phyloP scores from a whole-genome alignment of 1,140 invertebrate genomes.

The Zelostemma sp. region DNA sequence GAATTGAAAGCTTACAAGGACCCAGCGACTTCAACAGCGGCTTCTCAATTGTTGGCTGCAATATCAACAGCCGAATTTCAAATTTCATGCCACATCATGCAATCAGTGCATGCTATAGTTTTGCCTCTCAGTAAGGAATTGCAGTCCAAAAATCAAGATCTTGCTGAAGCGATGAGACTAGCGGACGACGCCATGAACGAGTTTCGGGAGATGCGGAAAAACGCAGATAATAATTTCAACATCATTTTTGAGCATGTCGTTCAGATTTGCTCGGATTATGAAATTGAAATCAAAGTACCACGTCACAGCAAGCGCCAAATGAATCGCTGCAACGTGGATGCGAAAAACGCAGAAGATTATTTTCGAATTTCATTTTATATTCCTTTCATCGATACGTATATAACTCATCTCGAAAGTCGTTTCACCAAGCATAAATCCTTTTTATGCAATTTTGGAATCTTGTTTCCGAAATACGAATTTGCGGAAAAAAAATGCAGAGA shows the following conservation, averaged over 20 bases:
- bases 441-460: not conserved
- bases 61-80: not conserved
- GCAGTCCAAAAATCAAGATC: not conserved
- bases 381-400: not conserved
- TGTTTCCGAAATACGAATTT: not conserved
- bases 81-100: not conserved
- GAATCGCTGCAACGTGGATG: not conserved
- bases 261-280: no score
- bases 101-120: not conserved
- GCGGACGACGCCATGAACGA: no score
- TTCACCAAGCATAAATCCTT: not conserved
- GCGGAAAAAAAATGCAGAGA: not conserved
- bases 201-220: no score
- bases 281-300: no score
- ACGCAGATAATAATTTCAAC: no score
- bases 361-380: not conserved
- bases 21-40: not conserved
- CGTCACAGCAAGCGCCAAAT: not conserved
- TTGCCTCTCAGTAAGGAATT: not conserved
- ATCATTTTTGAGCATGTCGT: no score
- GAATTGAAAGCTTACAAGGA: conserved; percentile 1
- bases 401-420: not conserved
- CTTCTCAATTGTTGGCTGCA: not conserved
- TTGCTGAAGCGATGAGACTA: not conserved
- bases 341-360: not conserved